Evolutionary conservation across 1,140 invertebrate genomes (phyloP), one percentile per base, ranked within the genome.

Genomic region (Adelges cooleyi): DNA sequence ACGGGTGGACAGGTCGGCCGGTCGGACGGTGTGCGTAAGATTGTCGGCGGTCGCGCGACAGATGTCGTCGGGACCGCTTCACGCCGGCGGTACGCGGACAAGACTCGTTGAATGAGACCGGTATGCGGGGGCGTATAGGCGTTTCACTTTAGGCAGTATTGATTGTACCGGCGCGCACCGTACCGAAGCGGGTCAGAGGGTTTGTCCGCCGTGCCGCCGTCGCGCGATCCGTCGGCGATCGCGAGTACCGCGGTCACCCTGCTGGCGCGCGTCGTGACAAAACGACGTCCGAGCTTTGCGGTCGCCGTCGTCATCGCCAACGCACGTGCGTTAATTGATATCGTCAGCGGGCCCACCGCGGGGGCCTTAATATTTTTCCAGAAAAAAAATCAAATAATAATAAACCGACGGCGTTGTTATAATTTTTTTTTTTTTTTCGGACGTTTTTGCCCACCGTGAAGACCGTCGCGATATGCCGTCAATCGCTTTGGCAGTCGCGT

Each of bases 391-490:
- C n/a, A n/a, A n/a, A n/a, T n/a, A n/a, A n/a, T n/a, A n/a, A n/a
- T n/a, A n/a, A n/a, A n/a, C n/a, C n/a, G n/a, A n/a, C n/a, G n/a
- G n/a, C n/a, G n/a, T n/a, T n/a, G n/a, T n/a, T n/a, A n/a, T n/a
- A n/a, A n/a, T n/a, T n/a, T n/a, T n/a, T n/a, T n/a, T n/a, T n/a
- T n/a, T n/a, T n/a, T n/a, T n/a, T n/a, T n/a, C n/a, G n/a, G n/a
- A n/a, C n/a, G n/a, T n/a, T n/a, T n/a, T n/a, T n/a, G n/a, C n/a
- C 67, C 92, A 89, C 76, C 77, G 77, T 66, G 92, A 90, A 76
- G 29, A 11, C 51, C 18, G 50, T 6, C 9, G 3, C 11, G 17
- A 11, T 18, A 4, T 42, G 3, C 18, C 18, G 46, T 44, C 13
- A 10, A 11, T 18, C 29, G 9, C 11, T 33, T 33, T 33, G 29